A percentile compares a stretch with the other conserved stretches of the same genome.
These are phyloP conservation scores for Podarcis siculus DNA, from an alignment of 2,797 vertebrate species.

Conservation along the genomic window DNA sequence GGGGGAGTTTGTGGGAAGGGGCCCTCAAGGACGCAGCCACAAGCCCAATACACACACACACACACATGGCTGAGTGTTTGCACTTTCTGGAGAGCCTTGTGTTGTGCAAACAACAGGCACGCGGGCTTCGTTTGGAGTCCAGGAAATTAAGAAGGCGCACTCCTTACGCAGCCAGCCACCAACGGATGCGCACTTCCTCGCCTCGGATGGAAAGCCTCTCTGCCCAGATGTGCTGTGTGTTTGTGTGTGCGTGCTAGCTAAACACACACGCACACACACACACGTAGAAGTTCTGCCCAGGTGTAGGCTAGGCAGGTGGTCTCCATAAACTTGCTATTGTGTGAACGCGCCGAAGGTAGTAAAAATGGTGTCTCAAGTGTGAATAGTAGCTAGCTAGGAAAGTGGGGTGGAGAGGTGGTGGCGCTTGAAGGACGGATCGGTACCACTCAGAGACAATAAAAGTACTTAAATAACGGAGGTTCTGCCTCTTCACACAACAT, in stretches of 20 bases:
- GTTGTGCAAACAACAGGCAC: slow-evolving; percentile 64
- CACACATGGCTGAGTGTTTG: slow-evolving; percentile 38
- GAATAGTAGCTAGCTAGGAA: neutral
- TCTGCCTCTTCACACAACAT: too few species aligned
- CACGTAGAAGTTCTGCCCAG: too few species aligned
- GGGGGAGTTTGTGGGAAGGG: neutral
- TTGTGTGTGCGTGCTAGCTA: too few species aligned
- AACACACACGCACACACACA: too few species aligned
- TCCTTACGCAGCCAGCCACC: neutral
- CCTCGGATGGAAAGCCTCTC: too few species aligned
- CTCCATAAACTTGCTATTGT: neutral
- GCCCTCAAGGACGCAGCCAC: neutral
- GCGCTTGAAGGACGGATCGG: too few species aligned
- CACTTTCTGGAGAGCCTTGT: slow-evolving; percentile 54
- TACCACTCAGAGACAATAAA: too few species aligned
- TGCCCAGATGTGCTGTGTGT: neutral
- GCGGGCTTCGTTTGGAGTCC: slow-evolving; percentile 52
- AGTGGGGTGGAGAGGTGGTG: neutral
- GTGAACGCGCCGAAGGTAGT: neutral
- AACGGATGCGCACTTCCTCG: too few species aligned
- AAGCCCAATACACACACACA: neutral
- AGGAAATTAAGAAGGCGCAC: slow-evolving; percentile 22
- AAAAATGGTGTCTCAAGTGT: neutral
- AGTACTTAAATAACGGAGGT: too few species aligned
- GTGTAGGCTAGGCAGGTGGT: neutral